Conservation (phyloP, 2,113 vertebrate species). For the Typhlomys cinereus region DNA sequence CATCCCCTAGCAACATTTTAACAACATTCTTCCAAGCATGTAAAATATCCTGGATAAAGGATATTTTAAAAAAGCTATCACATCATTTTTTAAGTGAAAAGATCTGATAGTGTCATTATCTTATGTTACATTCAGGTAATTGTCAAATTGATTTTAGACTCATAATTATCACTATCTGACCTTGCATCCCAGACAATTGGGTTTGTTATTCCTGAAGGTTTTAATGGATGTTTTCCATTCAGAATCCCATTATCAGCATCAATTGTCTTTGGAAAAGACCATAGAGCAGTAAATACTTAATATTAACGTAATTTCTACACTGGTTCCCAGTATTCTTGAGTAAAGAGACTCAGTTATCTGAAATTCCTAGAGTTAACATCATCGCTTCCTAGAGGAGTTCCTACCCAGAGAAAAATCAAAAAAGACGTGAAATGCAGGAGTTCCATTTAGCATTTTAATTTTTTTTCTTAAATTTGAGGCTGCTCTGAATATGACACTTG, state of each 20-base stretch:
- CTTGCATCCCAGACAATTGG: not conserved
- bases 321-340: not conserved
- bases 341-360: not conserved
- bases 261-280: not conserved
- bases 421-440: not conserved
- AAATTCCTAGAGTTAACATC: not conserved
- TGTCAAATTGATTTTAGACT: not conserved
- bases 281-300: not conserved
- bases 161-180: rapidly evolving
- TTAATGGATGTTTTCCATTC: not conserved
- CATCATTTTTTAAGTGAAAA: not conserved
- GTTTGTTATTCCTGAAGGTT: not conserved
- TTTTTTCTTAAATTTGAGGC: conserved; percentile 60
- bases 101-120: not conserved
- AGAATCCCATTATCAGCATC: not conserved
- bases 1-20: too few species aligned
- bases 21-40: not conserved
- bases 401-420: not conserved
- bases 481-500: conserved; percentile 77
- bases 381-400: not conserved
- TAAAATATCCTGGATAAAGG: not conserved
- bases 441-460: not conserved
- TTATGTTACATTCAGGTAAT: not conserved
- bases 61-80: not conserved
- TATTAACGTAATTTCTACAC: not conserved